Percentiles rank a stretch among this genome's conserved stretches.
These are phyloP conservation scores for Choristoneura rosaceana DNA, from an alignment of 2,888 invertebrate species.

Conservation along the genomic window DNA sequence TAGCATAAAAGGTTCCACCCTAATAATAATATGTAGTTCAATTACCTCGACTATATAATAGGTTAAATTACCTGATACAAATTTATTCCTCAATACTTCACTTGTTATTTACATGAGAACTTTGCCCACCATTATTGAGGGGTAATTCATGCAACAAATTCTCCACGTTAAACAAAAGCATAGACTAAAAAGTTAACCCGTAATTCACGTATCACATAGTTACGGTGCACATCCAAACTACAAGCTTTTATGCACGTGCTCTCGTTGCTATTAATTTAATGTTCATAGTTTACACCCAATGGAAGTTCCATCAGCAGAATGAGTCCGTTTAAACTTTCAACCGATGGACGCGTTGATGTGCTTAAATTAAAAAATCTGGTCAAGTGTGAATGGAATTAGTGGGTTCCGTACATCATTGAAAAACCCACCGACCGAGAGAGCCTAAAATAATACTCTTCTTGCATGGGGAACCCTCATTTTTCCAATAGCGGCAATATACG, in stretches of 20 bases:
- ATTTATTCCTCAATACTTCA: too few relatives aligned
- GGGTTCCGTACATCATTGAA: too few relatives aligned
- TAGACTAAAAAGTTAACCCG: not conserved
- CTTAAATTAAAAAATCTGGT: conserved; percentile 4
- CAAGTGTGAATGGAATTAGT: too few relatives aligned
- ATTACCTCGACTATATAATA: too few relatives aligned
- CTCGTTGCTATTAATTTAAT: conserved; percentile 58
- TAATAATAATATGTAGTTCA: too few relatives aligned
- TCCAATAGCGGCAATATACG: too few relatives aligned
- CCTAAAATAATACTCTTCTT: too few relatives aligned
- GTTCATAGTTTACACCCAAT: conserved; percentile 65
- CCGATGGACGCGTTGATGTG: conserved; percentile 3
- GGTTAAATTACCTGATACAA: too few relatives aligned
- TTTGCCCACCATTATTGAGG: not conserved
- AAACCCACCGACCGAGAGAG: too few relatives aligned
- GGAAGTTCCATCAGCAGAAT: conserved; percentile 60
- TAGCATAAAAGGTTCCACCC: too few relatives aligned
- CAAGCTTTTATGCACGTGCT: conserved; percentile 5
- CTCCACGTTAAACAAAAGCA: not conserved
- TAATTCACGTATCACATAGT: conserved; percentile 3
- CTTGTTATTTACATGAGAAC: too few relatives aligned
- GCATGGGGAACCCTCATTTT: too few relatives aligned
- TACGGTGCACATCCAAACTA: not conserved
- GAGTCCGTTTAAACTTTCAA: conserved; percentile 53
- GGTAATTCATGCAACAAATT: not conserved